These are phyloP conservation scores for Penaeus chinensis DNA, from an alignment of 1,140 invertebrate genomes.

Conservation along the genomic window DNA sequence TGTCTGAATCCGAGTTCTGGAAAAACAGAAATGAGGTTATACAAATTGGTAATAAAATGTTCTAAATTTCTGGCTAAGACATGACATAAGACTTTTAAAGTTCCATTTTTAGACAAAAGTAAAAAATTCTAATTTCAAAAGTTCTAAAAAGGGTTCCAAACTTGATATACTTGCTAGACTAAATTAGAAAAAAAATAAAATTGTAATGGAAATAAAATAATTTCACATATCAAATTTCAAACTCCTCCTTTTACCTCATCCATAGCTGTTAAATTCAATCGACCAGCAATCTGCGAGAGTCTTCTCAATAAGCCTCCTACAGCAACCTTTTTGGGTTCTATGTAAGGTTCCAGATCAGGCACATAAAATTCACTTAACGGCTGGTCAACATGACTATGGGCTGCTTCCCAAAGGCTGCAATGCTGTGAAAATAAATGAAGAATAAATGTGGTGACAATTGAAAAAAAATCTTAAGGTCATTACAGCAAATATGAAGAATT, in stretches of 20 bases:
- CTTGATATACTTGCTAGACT: too few species aligned
- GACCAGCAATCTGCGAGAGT: conserved; percentile 41
- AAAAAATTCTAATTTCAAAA: too few species aligned
- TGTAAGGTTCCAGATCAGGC: conserved; percentile 38
- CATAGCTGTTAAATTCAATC: conserved; percentile 37
- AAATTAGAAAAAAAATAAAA: neutral
- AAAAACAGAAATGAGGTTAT: neutral
- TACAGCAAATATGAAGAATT: too few species aligned
- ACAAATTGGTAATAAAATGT: neutral
- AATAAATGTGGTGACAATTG: neutral
- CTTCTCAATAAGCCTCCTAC: conserved; percentile 40
- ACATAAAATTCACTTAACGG: conserved; percentile 34
- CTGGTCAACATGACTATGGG: conserved; percentile 11
- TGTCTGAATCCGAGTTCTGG: conserved; percentile 44
- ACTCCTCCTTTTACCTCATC: conserved; percentile 24
- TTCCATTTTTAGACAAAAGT: neutral
- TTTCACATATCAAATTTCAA: neutral
- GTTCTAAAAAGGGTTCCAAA: too few species aligned
- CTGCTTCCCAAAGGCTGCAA: conserved; percentile 38
- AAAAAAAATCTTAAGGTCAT: neutral
- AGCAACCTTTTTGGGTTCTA: conserved; percentile 16
- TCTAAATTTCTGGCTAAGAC: too few species aligned
- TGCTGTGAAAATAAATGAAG: neutral
- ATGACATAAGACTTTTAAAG: neutral
- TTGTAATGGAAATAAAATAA: neutral